A percentile compares a stretch with the other conserved stretches of the same genome.
Conservation (phyloP, 2,888 invertebrate genomes). For the Tachystola acroxantha region DNA sequence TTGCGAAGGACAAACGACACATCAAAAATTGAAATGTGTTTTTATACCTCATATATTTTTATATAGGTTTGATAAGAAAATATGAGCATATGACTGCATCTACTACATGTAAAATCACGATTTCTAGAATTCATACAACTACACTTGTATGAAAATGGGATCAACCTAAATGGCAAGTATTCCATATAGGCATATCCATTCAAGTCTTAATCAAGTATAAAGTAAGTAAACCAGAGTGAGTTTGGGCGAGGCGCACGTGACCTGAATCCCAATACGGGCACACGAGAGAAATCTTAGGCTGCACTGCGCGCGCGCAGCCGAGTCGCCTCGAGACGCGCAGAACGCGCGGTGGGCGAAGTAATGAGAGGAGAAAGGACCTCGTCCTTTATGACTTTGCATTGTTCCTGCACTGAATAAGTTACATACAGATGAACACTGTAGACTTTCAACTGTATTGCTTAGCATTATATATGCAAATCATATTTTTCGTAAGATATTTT, state of each 20-base stretch:
- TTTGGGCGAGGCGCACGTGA: constrained; percentile 60
- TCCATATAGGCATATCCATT: no score
- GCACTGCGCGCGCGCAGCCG: constrained; percentile 32
- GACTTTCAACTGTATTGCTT: constrained; percentile 1
- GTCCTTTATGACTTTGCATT: constrained; percentile 31
- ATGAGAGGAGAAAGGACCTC: constrained; percentile 51
- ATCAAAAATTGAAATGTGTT: constrained; percentile 10
- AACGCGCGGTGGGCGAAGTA: constrained; percentile 26
- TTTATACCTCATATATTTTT: constrained; percentile 9
- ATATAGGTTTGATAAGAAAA: constrained; percentile 8
- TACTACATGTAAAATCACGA: not conserved
- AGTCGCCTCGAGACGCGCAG: constrained; percentile 18
- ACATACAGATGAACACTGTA: constrained; percentile 4
- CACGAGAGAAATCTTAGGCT: constrained; percentile 64
- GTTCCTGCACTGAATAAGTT: constrained; percentile 4
- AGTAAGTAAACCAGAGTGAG: constrained; percentile 35
- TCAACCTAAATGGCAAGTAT: no score
- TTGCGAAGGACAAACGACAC: constrained; percentile 12
- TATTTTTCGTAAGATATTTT: no score
- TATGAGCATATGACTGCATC: not conserved
- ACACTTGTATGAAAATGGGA: no score
- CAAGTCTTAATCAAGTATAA: no score
- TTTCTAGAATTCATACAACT: no score
- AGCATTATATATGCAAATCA: no score
- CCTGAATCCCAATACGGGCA: constrained; percentile 70